Conservation (phyloP, 2,888 invertebrate species). For the Tribolium freemani region DNA sequence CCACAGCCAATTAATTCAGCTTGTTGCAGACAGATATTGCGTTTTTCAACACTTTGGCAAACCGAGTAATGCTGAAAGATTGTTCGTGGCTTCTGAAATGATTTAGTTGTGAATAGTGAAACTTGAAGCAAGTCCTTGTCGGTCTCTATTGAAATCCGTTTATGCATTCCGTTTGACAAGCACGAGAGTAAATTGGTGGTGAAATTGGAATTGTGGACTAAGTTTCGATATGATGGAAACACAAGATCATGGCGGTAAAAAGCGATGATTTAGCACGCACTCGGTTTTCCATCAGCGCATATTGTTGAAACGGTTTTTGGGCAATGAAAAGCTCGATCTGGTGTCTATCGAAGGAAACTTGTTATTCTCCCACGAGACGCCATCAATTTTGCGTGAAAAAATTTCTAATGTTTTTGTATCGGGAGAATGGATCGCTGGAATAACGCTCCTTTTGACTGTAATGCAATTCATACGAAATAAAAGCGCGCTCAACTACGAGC, state of each 20-base stretch:
- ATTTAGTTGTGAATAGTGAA: too few relatives aligned
- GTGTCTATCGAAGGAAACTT: not conserved
- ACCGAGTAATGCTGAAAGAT: not conserved
- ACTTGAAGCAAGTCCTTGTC: too few relatives aligned
- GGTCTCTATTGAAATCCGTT: too few relatives aligned
- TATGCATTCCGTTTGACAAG: too few relatives aligned
- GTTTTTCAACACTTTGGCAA: too few relatives aligned
- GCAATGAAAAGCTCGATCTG: not conserved
- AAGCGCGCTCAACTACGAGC: not conserved
- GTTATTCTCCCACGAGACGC: not conserved
- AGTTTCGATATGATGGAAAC: too few relatives aligned
- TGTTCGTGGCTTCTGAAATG: too few relatives aligned
- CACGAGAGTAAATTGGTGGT: too few relatives aligned
- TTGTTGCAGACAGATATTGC: too few relatives aligned
- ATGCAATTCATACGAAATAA: constrained; percentile 2
- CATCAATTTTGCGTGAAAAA: not conserved
- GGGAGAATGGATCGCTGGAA: not conserved
- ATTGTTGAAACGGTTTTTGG: not conserved
- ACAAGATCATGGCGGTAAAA: too few relatives aligned
- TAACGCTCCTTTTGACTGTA: not conserved
- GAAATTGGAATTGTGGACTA: too few relatives aligned
- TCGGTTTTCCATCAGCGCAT: not conserved
- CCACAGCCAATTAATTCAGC: too few relatives aligned
- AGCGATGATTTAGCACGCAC: constrained; percentile 1
- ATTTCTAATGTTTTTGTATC: not conserved